phyloP scores from a whole-genome alignment of 2,797 vertebrate genomes.

The Anabacerthia variegaticeps region DNA sequence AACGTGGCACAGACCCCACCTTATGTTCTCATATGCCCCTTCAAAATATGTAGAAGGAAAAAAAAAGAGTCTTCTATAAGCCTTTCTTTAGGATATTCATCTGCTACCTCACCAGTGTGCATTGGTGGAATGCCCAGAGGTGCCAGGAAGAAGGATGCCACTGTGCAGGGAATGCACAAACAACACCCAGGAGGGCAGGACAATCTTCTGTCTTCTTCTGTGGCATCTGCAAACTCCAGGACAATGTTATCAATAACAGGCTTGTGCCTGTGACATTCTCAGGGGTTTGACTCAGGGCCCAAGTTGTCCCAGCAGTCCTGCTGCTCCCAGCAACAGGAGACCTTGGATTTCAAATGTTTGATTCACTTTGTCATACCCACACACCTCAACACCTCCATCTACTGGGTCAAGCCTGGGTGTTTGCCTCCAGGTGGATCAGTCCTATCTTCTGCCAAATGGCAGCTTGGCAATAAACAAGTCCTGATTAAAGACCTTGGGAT shows the following conservation, averaged over 20 bases:
- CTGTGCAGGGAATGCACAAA: neutral
- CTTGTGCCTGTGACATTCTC: neutral
- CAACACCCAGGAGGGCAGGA: neutral
- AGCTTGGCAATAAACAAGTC: neutral
- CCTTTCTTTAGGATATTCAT: neutral
- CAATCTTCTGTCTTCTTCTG: accelerated
- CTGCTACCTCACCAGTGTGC: neutral
- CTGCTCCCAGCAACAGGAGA: neutral
- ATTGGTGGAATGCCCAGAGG: neutral
- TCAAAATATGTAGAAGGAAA: neutral
- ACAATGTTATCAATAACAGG: neutral
- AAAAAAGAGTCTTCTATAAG: neutral
- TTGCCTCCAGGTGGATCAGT: neutral
- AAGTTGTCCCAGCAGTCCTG: neutral
- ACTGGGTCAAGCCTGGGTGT: neutral
- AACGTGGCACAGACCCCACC: accelerated
- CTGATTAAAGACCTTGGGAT: neutral
- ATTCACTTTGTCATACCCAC: neutral
- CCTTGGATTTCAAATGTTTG: neutral
- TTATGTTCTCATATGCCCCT: neutral
- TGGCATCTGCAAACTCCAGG: neutral
- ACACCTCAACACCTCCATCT: neutral
- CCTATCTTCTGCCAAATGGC: neutral
- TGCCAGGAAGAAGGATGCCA: neutral
- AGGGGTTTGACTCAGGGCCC: neutral